These are phyloP conservation scores for Parascotia fuliginaria DNA, from an alignment of 2,888 invertebrate genomes.

Conservation along the genomic window DNA sequence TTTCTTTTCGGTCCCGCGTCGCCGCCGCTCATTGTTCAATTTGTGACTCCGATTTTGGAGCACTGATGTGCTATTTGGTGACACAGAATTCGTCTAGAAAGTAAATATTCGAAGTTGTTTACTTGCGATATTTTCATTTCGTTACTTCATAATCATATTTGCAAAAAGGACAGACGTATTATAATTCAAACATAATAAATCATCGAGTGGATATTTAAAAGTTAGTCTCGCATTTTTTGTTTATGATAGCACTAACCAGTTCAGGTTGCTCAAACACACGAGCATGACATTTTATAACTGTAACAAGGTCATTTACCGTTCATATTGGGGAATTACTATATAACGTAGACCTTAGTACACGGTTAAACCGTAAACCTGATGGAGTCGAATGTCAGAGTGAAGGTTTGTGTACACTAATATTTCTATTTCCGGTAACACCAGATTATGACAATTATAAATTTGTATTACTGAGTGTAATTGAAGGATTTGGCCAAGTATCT, in stretches of 20 bases:
- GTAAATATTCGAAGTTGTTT: constrained; percentile 52
- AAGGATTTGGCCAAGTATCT: not conserved
- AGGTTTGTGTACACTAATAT: constrained; percentile 57
- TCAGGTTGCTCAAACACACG: constrained; percentile 68
- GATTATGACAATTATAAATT: too few relatives aligned
- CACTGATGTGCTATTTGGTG: constrained; percentile 62
- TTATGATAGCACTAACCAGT: constrained; percentile 61
- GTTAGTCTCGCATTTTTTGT: constrained; percentile 42
- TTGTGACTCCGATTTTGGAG: constrained; percentile 72
- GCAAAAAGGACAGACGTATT: constrained; percentile 1
- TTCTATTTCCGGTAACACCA: constrained; percentile 48
- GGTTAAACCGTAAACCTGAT: constrained; percentile 63
- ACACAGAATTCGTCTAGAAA: constrained; percentile 62
- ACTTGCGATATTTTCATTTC: constrained; percentile 15
- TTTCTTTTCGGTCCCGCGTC: constrained; percentile 79
- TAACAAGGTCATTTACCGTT: constrained; percentile 79
- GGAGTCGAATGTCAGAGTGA: constrained; percentile 67
- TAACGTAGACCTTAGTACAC: constrained; percentile 52
- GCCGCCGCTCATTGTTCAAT: constrained; percentile 77
- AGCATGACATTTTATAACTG: constrained; percentile 81
- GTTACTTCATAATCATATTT: constrained; percentile 1
- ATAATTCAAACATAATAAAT: constrained; percentile 20
- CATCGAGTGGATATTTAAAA: constrained; percentile 23
- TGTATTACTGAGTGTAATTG: too few relatives aligned
- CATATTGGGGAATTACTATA: constrained; percentile 70